A percentile compares a stretch with the other conserved stretches of the same genome.
Evolutionary conservation across 2,797 vertebrate species (phyloP).

Genomic region (Dipus sagitta): DNA sequence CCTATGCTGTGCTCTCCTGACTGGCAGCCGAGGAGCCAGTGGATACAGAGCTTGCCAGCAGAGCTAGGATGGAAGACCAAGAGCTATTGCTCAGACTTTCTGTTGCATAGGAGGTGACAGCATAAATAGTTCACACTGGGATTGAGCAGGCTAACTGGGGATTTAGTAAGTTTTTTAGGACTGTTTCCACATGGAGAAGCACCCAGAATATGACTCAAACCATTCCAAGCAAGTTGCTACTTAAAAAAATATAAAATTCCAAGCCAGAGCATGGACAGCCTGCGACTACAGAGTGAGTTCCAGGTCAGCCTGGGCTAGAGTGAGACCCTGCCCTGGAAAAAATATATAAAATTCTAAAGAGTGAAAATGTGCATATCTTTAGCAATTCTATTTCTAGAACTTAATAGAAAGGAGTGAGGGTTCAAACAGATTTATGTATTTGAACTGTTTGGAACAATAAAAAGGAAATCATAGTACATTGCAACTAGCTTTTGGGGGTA

Average conservation of each 20-base stretch:
- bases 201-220: neutral
- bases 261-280: neutral
- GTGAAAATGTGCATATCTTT: constrained; percentile 40
- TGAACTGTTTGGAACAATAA: constrained; percentile 19
- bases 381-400: constrained; percentile 47
- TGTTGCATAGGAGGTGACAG: neutral
- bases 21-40: neutral
- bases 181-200: neutral
- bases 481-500: constrained; percentile 48
- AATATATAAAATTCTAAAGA: neutral
- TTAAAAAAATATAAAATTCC: constrained; percentile 47
- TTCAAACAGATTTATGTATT: constrained; percentile 26
- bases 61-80: neutral
- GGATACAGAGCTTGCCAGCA: neutral
- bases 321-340: neutral
- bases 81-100: neutral
- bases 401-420: constrained; percentile 47
- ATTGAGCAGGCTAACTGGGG: neutral
- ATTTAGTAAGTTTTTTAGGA: neutral
- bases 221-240: neutral
- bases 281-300: no score
- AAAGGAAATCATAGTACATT: neutral
- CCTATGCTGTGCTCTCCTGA: neutral
- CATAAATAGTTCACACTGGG: constrained; percentile 11
- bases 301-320: no score